These are phyloP conservation scores for Echeneis naucrates DNA, from an alignment of 2,797 vertebrate genomes.

Conservation along the genomic window DNA sequence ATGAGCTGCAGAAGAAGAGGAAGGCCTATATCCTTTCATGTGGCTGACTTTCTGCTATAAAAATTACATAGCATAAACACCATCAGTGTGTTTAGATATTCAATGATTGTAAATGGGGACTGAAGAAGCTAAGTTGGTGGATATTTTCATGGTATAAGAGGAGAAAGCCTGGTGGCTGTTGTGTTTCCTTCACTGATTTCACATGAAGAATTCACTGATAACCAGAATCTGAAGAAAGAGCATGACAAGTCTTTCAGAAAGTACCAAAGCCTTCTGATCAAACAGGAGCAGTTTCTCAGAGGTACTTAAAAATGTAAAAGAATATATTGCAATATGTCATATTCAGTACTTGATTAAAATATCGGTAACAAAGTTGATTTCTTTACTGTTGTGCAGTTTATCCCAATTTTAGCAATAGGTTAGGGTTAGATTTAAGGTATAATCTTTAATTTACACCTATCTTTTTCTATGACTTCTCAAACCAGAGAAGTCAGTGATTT, in stretches of 20 bases:
- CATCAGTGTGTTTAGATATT: background rate
- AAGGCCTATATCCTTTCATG: conserved; percentile 93
- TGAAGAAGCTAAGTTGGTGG: background rate
- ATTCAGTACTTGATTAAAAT: background rate
- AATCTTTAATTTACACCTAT: too few species aligned
- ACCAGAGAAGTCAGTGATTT: too few species aligned
- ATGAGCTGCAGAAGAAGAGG: conserved; percentile 94
- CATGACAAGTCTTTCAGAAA: conserved; percentile 94
- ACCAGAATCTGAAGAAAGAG: conserved; percentile 91
- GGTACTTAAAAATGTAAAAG: conserved; percentile 75
- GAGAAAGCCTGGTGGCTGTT: background rate
- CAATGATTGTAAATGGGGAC: background rate
- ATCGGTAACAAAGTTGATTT: background rate
- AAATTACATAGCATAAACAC: background rate
- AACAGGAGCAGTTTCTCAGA: conserved; percentile 94
- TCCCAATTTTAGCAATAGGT: too few species aligned
- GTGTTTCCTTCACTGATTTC: conserved; percentile 54
- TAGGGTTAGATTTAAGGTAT: too few species aligned
- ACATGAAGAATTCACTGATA: conserved; percentile 92
- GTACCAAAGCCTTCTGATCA: conserved; percentile 91
- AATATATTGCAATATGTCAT: background rate
- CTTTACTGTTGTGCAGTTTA: too few species aligned
- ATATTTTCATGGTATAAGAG: background rate
- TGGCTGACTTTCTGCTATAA: background rate
- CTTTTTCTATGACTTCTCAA: too few species aligned